Conservation (phyloP, 2,797 vertebrate species). For the Microctenopoma stevenorrisi region DNA sequence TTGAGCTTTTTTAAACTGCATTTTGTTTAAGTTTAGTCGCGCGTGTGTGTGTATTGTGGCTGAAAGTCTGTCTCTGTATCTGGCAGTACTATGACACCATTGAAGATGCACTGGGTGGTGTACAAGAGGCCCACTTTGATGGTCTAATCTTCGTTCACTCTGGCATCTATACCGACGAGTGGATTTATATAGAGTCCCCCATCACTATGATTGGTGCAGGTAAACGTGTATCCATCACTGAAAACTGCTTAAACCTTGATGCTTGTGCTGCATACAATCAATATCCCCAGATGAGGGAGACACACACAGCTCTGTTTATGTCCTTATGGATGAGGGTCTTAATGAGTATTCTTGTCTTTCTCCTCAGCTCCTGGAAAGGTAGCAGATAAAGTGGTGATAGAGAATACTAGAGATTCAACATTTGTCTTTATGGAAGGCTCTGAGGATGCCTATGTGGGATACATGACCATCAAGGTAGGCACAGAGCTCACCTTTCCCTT, state of each 20-base stretch:
- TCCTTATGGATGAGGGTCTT: constrained; percentile 12
- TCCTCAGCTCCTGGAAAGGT: constrained; percentile 95
- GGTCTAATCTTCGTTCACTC: constrained; percentile 99
- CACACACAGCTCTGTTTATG: constrained; percentile 6
- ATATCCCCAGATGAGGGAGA: constrained; percentile 1
- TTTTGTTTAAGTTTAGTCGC: background rate
- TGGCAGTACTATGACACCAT: constrained; percentile 98
- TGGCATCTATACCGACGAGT: constrained; percentile 99
- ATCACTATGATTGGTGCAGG: constrained; percentile 99
- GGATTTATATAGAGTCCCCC: constrained; percentile 99
- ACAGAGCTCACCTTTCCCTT: background rate
- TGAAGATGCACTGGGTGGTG: constrained; percentile 97
- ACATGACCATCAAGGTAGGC: constrained; percentile 98
- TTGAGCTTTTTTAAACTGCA: constrained; percentile 19
- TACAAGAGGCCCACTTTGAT: constrained; percentile 99
- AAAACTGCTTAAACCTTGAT: constrained; percentile 13
- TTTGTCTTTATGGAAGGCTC: constrained; percentile 99
- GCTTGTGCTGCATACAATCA: constrained; percentile 15
- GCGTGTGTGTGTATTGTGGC: constrained; percentile 6
- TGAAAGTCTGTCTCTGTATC: constrained; percentile 23
- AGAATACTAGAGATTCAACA: constrained; percentile 99
- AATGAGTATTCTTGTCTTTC: constrained; percentile 16
- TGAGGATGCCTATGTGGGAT: constrained; percentile 98
- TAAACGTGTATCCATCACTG: constrained; percentile 63
- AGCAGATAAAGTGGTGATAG: constrained; percentile 99